These are phyloP conservation scores for Cynodonichthys magdalenae DNA, from an alignment of 2,797 vertebrate species.

Conservation along the genomic window DNA sequence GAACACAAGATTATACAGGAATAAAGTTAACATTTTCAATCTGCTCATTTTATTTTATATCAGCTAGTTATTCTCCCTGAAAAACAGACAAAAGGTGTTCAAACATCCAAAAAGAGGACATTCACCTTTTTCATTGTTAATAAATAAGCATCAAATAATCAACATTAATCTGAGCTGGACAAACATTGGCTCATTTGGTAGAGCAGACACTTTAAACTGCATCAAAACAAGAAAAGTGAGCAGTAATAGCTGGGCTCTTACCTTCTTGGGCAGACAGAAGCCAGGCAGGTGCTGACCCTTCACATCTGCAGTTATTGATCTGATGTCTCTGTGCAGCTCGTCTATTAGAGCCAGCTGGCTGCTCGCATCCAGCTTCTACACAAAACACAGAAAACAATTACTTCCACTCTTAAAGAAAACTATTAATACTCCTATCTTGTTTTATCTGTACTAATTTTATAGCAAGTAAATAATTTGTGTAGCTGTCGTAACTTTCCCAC, in stretches of 20 bases:
- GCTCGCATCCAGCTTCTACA: constrained; percentile 93
- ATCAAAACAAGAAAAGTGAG: background rate
- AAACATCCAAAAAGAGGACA: too few species aligned
- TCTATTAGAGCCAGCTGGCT: constrained; percentile 96
- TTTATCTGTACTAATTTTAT: background rate
- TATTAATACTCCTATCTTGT: background rate
- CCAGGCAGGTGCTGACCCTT: constrained; percentile 93
- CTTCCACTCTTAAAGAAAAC: background rate
- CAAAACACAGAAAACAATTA: constrained; percentile 17
- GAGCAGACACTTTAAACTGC: too few species aligned
- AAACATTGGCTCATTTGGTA: too few species aligned
- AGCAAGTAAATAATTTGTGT: too few species aligned
- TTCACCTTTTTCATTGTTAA: too few species aligned
- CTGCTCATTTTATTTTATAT: too few species aligned
- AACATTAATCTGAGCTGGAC: too few species aligned
- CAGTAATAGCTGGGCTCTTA: constrained; percentile 52
- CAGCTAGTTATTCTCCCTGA: too few species aligned
- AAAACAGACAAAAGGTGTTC: too few species aligned
- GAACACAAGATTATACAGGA: too few species aligned
- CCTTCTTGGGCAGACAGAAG: constrained; percentile 98
- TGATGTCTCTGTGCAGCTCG: constrained; percentile 94
- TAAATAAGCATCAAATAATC: too few species aligned
- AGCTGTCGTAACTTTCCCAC: background rate
- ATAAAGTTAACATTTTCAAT: too few species aligned
- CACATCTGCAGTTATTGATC: constrained; percentile 87